phyloP scores from a whole-genome alignment of 2,113 vertebrate species.

The Stictonetta naevosa region DNA sequence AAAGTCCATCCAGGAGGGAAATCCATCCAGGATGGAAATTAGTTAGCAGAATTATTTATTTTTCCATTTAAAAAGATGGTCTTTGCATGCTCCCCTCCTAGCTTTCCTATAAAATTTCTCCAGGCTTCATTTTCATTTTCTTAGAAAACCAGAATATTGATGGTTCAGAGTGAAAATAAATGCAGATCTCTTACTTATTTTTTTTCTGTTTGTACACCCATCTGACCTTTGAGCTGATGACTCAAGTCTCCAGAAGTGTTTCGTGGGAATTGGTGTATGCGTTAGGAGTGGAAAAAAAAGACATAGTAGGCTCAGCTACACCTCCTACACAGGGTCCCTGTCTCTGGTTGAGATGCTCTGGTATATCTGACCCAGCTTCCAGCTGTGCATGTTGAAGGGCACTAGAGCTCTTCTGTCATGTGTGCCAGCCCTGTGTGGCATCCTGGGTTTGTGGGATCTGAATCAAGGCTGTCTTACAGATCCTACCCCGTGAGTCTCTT shows the following conservation, averaged over 20 bases:
- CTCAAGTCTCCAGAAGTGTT: not conserved
- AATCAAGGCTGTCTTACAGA: not conserved
- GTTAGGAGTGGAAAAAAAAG: not conserved
- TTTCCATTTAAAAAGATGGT: not conserved
- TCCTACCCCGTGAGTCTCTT: not conserved
- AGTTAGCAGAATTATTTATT: not conserved
- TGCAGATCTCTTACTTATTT: not conserved
- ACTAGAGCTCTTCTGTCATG: not conserved
- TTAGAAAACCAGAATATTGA: not conserved
- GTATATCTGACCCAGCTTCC: not conserved
- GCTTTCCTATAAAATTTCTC: not conserved
- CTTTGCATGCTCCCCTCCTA: not conserved
- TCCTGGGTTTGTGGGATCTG: not conserved
- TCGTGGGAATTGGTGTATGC: not conserved
- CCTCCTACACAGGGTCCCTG: not conserved
- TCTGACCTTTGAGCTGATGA: not conserved
- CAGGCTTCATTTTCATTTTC: not conserved
- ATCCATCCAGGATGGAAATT: not conserved
- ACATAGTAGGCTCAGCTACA: not conserved
- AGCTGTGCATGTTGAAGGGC: accelerated
- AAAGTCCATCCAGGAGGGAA: not conserved
- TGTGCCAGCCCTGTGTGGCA: not conserved
- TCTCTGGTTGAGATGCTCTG: not conserved
- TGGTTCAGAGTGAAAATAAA: not conserved
- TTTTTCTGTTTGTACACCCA: not conserved